These are phyloP conservation scores for Drosophila rhopaloa DNA, from an alignment of 1,140 invertebrate species.

Conservation along the genomic window DNA sequence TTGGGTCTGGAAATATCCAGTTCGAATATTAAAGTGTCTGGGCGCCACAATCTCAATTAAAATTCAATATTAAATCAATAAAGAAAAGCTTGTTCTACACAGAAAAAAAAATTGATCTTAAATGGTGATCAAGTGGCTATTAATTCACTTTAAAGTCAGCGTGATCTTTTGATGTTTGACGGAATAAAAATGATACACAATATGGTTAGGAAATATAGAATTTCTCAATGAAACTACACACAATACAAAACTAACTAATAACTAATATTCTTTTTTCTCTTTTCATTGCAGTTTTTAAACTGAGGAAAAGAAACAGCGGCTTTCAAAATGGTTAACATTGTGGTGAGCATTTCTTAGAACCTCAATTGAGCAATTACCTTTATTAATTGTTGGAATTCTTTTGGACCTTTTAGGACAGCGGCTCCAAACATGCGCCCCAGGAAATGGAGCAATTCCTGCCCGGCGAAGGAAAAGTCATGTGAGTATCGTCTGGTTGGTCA, in stretches of 20 bases:
- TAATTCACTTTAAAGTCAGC: not conserved
- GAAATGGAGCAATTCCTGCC: slow-evolving; percentile 89
- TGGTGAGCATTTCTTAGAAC: slow-evolving; percentile 54
- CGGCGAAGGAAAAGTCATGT: slow-evolving; percentile 82
- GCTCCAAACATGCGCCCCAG: slow-evolving; percentile 77
- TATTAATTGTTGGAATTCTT: slow-evolving; percentile 40
- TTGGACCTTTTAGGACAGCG: slow-evolving; percentile 59
- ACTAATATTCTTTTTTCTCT: not conserved
- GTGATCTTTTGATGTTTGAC: not conserved
- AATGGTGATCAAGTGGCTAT: slow-evolving; percentile 2
- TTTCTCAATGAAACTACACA: too few species aligned
- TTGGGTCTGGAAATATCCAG: slow-evolving; percentile 13
- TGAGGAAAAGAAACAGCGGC: slow-evolving; percentile 29
- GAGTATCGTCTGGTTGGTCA: slow-evolving; percentile 42
- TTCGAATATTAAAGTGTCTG: slow-evolving; percentile 10
- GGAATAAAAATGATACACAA: not conserved
- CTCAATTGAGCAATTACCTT: slow-evolving; percentile 16
- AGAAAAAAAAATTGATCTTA: not conserved
- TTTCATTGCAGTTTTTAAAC: slow-evolving; percentile 43
- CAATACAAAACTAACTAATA: not conserved
- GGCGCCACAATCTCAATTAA: slow-evolving; percentile 31
- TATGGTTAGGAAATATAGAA: too few species aligned
- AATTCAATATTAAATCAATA: slow-evolving; percentile 43
- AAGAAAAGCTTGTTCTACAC: not conserved
- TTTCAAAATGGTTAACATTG: slow-evolving; percentile 79